Percentiles rank a stretch among this genome's conserved stretches.
Evolutionary conservation across 2,888 invertebrate genomes (phyloP).

Genomic region (Phortica okadai): DNA sequence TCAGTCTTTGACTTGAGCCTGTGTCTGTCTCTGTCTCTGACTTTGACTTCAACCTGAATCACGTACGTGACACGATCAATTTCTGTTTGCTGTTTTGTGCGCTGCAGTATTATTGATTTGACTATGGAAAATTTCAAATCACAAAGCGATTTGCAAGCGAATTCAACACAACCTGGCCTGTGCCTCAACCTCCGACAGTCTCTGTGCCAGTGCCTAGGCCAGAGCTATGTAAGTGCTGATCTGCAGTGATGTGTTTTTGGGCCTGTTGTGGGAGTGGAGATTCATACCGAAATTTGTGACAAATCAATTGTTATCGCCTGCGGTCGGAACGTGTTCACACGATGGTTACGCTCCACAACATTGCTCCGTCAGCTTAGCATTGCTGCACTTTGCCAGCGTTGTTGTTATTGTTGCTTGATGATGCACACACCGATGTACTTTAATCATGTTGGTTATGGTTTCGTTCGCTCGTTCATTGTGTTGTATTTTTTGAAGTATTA

Average conservation of each 20-base stretch:
- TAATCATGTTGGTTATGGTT: slow-evolving; percentile 19
- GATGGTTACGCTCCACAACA: slow-evolving; percentile 4
- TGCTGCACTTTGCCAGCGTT: slow-evolving; percentile 46
- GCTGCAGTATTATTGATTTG: slow-evolving; percentile 60
- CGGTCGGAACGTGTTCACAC: slow-evolving; percentile 48
- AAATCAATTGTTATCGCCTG: slow-evolving; percentile 72
- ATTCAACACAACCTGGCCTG: neutral
- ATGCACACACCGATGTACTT: slow-evolving; percentile 45
- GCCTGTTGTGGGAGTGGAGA: slow-evolving; percentile 8
- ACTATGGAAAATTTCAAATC: slow-evolving; percentile 61
- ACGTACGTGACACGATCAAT: slow-evolving; percentile 67
- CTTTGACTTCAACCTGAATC: slow-evolving; percentile 54
- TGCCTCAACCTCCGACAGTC: neutral
- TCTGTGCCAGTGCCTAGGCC: no score
- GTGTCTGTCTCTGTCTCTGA: neutral
- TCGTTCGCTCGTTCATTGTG: neutral
- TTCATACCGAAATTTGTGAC: slow-evolving; percentile 59
- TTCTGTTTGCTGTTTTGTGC: slow-evolving; percentile 46
- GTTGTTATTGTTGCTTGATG: slow-evolving; percentile 42
- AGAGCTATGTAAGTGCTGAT: no score
- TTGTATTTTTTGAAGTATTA: neutral
- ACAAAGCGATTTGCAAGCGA: slow-evolving; percentile 4
- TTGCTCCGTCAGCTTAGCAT: neutral
- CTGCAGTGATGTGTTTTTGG: no score
- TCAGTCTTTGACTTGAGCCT: neutral